phyloP scores from a whole-genome alignment of 2,888 invertebrate species.

The Pseudeuparius sepicola region DNA sequence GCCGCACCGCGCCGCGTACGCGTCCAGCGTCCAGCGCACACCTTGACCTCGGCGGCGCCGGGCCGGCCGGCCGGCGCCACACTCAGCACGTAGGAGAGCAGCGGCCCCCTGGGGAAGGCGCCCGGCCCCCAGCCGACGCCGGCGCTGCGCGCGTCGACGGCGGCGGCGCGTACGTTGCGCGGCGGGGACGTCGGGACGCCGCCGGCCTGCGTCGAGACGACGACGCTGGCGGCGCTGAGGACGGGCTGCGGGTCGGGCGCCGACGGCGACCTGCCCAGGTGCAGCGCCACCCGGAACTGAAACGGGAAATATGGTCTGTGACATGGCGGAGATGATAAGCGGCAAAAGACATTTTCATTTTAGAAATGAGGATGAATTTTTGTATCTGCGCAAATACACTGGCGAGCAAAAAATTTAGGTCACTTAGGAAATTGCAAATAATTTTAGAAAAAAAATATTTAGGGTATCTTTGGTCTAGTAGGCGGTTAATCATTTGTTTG shows the following conservation, averaged over 20 bases:
- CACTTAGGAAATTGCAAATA: too few species aligned
- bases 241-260: conserved; percentile 46
- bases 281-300: conserved; percentile 80
- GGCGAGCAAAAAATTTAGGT: too few species aligned
- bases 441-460: too few species aligned
- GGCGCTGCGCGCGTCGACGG: conserved; percentile 72
- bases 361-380: too few species aligned
- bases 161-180: conserved; percentile 60
- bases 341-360: too few species aligned
- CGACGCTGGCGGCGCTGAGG: conserved; percentile 61
- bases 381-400: too few species aligned
- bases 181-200: conserved; percentile 72
- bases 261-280: conserved; percentile 50
- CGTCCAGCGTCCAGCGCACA: too few species aligned
- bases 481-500: too few species aligned
- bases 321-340: too few species aligned
- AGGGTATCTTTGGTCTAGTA: too few species aligned
- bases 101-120: conserved; percentile 75
- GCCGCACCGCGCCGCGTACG: too few species aligned
- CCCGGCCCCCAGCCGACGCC: conserved; percentile 86
- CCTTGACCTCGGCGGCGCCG: conserved; percentile 37
- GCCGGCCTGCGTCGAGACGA: conserved; percentile 62
- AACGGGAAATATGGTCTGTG: conserved; percentile 12
- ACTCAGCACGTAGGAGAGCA: conserved; percentile 74
- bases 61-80: conserved; percentile 41